These are phyloP conservation scores for Cacoxenus indagator DNA, from an alignment of 2,888 invertebrate genomes.

Conservation along the genomic window DNA sequence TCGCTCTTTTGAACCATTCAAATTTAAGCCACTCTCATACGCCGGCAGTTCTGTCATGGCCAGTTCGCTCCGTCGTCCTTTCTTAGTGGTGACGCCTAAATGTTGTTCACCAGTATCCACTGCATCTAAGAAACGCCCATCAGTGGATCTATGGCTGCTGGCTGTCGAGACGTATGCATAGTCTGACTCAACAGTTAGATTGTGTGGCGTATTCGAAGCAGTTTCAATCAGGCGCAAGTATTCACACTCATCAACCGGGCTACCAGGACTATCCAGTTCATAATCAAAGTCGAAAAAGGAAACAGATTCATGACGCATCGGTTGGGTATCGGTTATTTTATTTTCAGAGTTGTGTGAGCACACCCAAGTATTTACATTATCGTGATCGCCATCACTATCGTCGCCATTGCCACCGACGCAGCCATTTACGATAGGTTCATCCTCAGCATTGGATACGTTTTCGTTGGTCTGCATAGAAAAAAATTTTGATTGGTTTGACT, in stretches of 20 bases:
- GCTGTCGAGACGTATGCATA: conserved; percentile 72
- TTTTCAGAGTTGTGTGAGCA: conserved; percentile 62
- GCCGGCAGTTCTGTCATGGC: conserved; percentile 38
- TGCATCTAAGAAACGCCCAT: conserved; percentile 72
- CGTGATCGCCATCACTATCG: conserved; percentile 21
- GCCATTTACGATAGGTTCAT: conserved; percentile 67
- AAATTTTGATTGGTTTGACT: conserved; percentile 23
- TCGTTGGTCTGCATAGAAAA: conserved; percentile 57
- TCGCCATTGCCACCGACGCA: not conserved
- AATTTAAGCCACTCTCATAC: conserved; percentile 33
- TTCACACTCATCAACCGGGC: conserved; percentile 78
- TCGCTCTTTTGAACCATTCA: conserved; percentile 41
- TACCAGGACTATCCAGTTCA: conserved; percentile 79
- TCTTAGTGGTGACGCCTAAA: conserved; percentile 35
- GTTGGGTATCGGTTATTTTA: conserved; percentile 72
- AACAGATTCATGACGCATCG: conserved; percentile 72
- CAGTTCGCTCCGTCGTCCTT: conserved; percentile 28
- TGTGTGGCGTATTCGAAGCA: conserved; percentile 73
- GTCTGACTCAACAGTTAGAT: conserved; percentile 71
- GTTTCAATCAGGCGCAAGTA: conserved; percentile 72
- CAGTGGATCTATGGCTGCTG: conserved; percentile 72
- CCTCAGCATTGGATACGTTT: conserved; percentile 59
- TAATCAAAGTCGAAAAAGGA: conserved; percentile 78
- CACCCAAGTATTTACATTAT: conserved; percentile 67
- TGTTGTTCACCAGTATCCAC: conserved; percentile 46